phyloP scores from a whole-genome alignment of 1,140 invertebrate species.

The Anagrus nilaparvatae region DNA sequence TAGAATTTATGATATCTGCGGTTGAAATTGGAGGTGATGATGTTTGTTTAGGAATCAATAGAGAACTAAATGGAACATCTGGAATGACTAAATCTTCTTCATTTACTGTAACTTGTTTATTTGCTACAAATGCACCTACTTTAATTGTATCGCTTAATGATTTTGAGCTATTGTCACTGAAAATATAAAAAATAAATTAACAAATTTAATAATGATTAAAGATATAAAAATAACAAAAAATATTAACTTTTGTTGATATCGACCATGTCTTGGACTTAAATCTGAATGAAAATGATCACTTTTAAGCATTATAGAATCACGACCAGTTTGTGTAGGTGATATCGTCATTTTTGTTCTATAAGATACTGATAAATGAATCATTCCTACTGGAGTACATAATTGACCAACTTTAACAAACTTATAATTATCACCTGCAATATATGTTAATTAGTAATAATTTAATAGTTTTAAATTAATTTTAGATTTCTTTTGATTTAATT shows the following conservation, averaged over 20 bases:
- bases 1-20: conserved; percentile 18
- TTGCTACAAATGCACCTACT: conserved; percentile 60
- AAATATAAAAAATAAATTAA: conserved; percentile 19
- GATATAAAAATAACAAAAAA: conserved; percentile 6
- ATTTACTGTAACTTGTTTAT: conserved; percentile 40
- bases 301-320: conserved; percentile 71
- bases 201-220: conserved; percentile 1
- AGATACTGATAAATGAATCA: conserved; percentile 63
- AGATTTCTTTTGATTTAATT: too few relatives aligned
- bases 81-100: conserved; percentile 52
- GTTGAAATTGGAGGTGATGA: conserved; percentile 29
- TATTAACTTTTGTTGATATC: conserved; percentile 49
- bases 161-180: conserved; percentile 44
- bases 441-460: too few relatives aligned
- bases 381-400: conserved; percentile 72
- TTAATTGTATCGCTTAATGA: conserved; percentile 55
- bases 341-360: conserved; percentile 86
- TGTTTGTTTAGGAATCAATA: conserved; percentile 42
- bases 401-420: conserved; percentile 72
- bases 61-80: conserved; percentile 57
- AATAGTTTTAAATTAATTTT: too few relatives aligned
- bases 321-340: conserved; percentile 64
- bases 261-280: conserved; percentile 56
- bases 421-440: conserved; percentile 51
- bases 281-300: conserved; percentile 82